Evolutionary conservation across 2,797 vertebrate species (phyloP).

Genomic region (Anomalospiza imberbis): DNA sequence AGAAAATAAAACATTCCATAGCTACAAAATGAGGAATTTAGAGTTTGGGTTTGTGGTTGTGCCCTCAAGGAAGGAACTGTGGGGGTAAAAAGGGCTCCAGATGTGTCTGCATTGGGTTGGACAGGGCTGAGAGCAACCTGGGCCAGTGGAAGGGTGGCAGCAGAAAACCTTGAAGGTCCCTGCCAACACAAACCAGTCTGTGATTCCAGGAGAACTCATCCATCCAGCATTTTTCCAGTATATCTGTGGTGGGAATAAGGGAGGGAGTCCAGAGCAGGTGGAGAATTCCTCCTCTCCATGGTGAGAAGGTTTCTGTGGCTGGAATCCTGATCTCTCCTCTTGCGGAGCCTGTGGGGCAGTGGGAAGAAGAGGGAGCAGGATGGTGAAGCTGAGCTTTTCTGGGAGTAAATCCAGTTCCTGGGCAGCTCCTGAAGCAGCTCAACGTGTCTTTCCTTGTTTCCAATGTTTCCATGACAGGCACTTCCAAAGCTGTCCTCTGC

Average conservation of each 20-base stretch:
- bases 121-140: neutral
- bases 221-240: fast-evolving
- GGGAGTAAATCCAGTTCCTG: neutral
- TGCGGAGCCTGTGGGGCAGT: fast-evolving
- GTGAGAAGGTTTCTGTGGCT: neutral
- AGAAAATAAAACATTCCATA: neutral
- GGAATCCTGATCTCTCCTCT: neutral
- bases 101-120: fast-evolving
- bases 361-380: neutral
- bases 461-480: neutral
- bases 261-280: neutral
- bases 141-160: neutral
- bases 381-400: neutral
- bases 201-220: neutral
- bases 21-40: neutral
- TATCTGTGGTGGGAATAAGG: neutral
- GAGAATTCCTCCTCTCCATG: neutral
- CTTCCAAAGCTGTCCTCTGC: neutral
- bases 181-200: too few species aligned
- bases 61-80: fast-evolving
- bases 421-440: neutral
- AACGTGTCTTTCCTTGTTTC: neutral
- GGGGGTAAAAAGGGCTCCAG: too few species aligned
- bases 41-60: neutral
- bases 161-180: neutral